Evolutionary conservation across 2,113 vertebrate species (phyloP), one percentile per base, ranked within the genome.

Genomic region (Sinocyclocheilus grahami): DNA sequence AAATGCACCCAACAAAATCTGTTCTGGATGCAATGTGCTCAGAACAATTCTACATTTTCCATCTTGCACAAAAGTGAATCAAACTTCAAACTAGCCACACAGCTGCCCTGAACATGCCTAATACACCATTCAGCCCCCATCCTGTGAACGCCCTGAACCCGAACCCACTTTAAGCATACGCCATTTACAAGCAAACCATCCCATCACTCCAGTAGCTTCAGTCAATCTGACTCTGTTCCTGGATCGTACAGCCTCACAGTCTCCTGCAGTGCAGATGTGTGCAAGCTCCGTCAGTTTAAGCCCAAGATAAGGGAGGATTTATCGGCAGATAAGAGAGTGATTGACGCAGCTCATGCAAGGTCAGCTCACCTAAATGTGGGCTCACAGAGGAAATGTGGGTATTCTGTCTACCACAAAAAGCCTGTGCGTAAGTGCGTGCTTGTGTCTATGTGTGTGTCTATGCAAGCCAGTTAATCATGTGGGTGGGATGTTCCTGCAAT

Each of bases 301-400:
- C 83, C 81, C 55, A 88, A 86, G 92, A 92, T 93, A 92, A 92
- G 89, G 80, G 78, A 89, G 86, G 86, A 33, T 13, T 92, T 90
- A 92, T 90, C 89, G 85, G 86, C 91, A 89, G 85, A 90, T 78
- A 89, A 89, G 91, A 91, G 89, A 89, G 79, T 90, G 90, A 93
- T 90, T 92, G 91, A 93, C 46, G 91, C 88, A 91, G 83, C 87
- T 83, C 91, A 89, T 84, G 78, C 84, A 86, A 91, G 92, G 85
- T 92, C 92, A 94, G 92, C 79, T 85, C 88, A 92, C 89, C 88
- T 91, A 90, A 93, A 93, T 90, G 90, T 92, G 88, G 88, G 72
- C 86, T 85, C 24, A 55, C 9, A 79, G 85, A 30, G 84, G 79
- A 89, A 83, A 82, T 37, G 58, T 51, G 72, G 89, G 9, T 69